Conservation (phyloP, 2,888 invertebrate species). For the Drosophila borealis region DNA sequence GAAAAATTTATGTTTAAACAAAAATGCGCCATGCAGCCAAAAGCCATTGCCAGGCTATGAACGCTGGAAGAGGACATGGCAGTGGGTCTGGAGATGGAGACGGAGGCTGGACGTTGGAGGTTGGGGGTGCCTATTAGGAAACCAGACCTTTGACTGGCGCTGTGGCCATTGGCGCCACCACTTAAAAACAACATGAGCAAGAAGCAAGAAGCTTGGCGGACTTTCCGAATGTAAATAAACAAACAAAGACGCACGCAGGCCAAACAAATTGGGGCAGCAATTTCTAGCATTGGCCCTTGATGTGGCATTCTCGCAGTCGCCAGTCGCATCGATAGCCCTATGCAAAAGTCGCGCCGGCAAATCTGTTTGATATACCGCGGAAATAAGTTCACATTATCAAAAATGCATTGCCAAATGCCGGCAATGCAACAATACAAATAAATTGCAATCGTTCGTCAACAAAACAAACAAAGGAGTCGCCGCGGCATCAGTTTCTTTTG, state of each 20-base stretch:
- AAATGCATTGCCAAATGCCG: conserved; percentile 74
- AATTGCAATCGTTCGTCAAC: conserved; percentile 79
- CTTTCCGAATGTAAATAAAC: conserved; percentile 75
- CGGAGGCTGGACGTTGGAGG: not conserved
- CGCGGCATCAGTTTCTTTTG: conserved; percentile 33
- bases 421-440: conserved; percentile 81
- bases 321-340: conserved; percentile 4
- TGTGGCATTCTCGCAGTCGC: conserved; percentile 30
- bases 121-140: not conserved
- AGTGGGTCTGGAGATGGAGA: not conserved
- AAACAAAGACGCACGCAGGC: conserved; percentile 52
- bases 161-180: conserved; percentile 76
- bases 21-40: conserved; percentile 66
- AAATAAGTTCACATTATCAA: conserved; percentile 76
- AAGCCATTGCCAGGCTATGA: conserved; percentile 35
- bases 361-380: conserved; percentile 60
- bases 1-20: conserved; percentile 81
- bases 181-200: conserved; percentile 77
- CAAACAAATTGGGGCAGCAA: conserved; percentile 61
- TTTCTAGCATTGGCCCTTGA: conserved; percentile 49
- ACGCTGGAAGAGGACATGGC: conserved; percentile 15
- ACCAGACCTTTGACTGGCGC: conserved; percentile 58
- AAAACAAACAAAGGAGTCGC: conserved; percentile 67
- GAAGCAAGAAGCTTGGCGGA: conserved; percentile 69
- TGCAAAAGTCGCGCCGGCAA: conserved; percentile 53